Percentiles rank a stretch among this genome's conserved stretches.
phyloP scores from a whole-genome alignment of 2,797 vertebrate species.

The Enteromius paludinosus region DNA sequence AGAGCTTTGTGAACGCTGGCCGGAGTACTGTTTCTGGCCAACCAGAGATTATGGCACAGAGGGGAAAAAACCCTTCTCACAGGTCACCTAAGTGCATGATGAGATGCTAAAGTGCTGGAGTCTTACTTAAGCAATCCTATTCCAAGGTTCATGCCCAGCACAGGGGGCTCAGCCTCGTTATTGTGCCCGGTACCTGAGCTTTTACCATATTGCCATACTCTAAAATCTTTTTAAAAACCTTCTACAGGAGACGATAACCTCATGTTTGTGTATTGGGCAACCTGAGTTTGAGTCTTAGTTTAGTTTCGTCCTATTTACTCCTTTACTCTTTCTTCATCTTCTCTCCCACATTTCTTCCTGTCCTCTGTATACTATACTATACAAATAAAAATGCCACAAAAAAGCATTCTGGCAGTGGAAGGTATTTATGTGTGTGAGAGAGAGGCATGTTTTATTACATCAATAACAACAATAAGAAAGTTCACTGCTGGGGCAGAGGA shows the following conservation, averaged over 20 bases:
- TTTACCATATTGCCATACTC: not conserved
- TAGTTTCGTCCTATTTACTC: not conserved
- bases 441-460: slow-evolving; percentile 19
- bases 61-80: not conserved
- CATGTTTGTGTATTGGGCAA: not conserved
- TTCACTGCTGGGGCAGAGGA: slow-evolving; percentile 9
- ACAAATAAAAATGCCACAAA: not conserved
- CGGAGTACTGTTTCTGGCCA: not conserved
- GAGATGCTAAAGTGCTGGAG: not conserved
- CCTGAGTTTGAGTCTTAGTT: not conserved
- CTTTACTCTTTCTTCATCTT: too few species aligned
- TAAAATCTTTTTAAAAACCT: not conserved
- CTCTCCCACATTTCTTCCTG: not conserved
- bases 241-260: not conserved
- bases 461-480: slow-evolving; percentile 24
- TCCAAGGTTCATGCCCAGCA: not conserved
- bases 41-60: not conserved
- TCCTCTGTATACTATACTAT: not conserved
- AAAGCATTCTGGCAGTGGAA: not conserved
- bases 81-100: not conserved
- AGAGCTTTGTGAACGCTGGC: not conserved
- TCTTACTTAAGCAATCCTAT: not conserved
- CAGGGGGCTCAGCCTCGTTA: not conserved
- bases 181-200: not conserved
- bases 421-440: not conserved